These are phyloP conservation scores for Oncorhynchus gorbuscha DNA, from an alignment of 2,113 vertebrate genomes.

Conservation along the genomic window DNA sequence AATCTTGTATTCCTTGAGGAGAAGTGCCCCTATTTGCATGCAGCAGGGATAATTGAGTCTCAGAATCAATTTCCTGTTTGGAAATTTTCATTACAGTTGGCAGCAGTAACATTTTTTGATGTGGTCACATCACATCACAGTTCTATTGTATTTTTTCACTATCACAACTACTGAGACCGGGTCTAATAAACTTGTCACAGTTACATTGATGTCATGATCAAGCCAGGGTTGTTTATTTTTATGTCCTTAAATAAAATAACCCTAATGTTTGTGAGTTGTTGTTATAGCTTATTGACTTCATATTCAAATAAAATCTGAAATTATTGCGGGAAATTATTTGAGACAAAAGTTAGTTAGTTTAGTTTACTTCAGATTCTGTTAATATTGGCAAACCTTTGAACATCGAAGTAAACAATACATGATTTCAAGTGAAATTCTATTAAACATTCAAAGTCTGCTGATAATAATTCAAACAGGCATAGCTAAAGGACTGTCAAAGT, in stretches of 20 bases:
- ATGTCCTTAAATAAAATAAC: no score
- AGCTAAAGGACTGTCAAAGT: not conserved
- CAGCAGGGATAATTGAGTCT: constrained; percentile 37
- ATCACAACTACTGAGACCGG: not conserved
- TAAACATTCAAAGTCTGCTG: not conserved
- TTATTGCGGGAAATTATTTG: not conserved
- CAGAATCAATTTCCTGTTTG: constrained; percentile 32
- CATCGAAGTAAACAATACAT: not conserved
- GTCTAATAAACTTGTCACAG: not conserved
- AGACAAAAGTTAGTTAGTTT: no score
- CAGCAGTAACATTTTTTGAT: not conserved
- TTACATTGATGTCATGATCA: no score
- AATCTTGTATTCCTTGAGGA: constrained; percentile 19
- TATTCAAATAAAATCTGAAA: no score
- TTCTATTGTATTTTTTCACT: constrained; percentile 2
- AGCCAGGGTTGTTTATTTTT: no score
- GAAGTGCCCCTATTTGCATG: constrained; percentile 16
- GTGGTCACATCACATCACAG: not conserved
- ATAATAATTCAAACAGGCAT: not conserved
- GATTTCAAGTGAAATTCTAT: not conserved
- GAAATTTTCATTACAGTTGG: constrained; percentile 38
- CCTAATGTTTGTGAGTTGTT: no score
- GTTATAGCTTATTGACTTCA: no score
- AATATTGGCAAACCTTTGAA: not conserved
- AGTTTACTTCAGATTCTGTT: not conserved